Conservation (phyloP, 2,113 vertebrate genomes). For the Cryptoleucopteryx plumbea region DNA sequence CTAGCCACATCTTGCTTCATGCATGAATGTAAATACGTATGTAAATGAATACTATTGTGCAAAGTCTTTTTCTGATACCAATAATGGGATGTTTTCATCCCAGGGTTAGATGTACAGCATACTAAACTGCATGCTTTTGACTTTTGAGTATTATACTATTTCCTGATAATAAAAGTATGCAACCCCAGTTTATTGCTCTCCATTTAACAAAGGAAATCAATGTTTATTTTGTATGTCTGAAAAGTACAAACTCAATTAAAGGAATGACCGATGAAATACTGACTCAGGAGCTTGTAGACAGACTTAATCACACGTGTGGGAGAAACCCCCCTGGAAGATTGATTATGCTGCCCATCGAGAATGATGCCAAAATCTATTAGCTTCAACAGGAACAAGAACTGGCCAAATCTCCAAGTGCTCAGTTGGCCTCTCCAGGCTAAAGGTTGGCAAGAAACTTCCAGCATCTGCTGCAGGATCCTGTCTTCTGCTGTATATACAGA, state of each 20-base stretch:
- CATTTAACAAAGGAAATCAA: slow-evolving; percentile 36
- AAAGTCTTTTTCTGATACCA: not conserved
- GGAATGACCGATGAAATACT: not conserved
- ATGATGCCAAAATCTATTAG: not conserved
- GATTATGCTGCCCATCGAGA: not conserved
- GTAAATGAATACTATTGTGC: not conserved
- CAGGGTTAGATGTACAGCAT: not conserved
- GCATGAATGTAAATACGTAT: not conserved
- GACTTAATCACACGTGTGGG: not conserved
- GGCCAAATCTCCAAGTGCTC: not conserved
- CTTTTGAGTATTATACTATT: not conserved
- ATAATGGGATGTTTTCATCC: not conserved
- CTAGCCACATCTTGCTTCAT: not conserved
- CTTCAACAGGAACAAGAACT: not conserved
- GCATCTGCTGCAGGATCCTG: not conserved
- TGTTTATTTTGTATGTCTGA: slow-evolving; percentile 41
- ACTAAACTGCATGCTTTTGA: not conserved
- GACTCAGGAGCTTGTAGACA: not conserved
- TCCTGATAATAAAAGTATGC: slow-evolving; percentile 30
- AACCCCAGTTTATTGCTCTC: slow-evolving; percentile 18
- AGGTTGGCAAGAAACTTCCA: not conserved
- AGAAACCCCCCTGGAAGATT: not conserved
- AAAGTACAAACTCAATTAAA: slow-evolving; percentile 40
- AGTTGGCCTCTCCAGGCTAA: not conserved
- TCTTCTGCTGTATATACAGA: not conserved